These are phyloP conservation scores for Ia io DNA, from an alignment of 2,113 vertebrate species.

Conservation along the genomic window DNA sequence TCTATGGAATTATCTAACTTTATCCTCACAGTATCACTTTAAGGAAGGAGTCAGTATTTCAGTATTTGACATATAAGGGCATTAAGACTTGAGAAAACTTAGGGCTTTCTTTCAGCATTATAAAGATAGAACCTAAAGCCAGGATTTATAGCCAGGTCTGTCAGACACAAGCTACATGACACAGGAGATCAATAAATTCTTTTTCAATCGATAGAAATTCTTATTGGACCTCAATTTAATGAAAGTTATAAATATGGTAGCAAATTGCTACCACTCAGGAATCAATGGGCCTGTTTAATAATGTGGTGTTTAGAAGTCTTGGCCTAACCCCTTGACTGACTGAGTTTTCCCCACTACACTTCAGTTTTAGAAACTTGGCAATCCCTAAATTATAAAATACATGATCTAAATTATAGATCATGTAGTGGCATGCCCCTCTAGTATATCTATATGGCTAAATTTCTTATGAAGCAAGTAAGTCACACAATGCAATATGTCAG, in stretches of 20 bases:
- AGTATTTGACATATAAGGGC: neutral
- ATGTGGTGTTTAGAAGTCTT: conserved; percentile 35
- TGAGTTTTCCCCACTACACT: neutral
- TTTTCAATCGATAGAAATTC: neutral
- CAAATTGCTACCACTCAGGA: conserved; percentile 6
- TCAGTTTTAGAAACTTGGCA: neutral
- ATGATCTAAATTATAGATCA: neutral
- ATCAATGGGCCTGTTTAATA: conserved; percentile 31
- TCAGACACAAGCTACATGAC: neutral
- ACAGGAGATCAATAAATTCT: conserved; percentile 21
- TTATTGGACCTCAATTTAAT: neutral
- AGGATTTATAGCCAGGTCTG: neutral
- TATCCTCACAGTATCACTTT: neutral
- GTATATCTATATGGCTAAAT: neutral
- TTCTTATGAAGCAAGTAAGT: neutral
- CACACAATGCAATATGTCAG: neutral
- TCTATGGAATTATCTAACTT: neutral
- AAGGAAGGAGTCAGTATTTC: conserved; percentile 17
- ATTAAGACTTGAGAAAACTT: neutral
- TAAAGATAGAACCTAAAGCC: neutral
- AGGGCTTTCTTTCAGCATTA: neutral
- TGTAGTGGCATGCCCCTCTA: neutral
- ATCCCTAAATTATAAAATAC: neutral
- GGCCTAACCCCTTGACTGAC: neutral
- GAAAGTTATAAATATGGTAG: conserved; percentile 21